Evolutionary conservation across 2,113 vertebrate species (phyloP), one percentile per base, ranked within the genome.

Genomic region (Myodes glareolus): DNA sequence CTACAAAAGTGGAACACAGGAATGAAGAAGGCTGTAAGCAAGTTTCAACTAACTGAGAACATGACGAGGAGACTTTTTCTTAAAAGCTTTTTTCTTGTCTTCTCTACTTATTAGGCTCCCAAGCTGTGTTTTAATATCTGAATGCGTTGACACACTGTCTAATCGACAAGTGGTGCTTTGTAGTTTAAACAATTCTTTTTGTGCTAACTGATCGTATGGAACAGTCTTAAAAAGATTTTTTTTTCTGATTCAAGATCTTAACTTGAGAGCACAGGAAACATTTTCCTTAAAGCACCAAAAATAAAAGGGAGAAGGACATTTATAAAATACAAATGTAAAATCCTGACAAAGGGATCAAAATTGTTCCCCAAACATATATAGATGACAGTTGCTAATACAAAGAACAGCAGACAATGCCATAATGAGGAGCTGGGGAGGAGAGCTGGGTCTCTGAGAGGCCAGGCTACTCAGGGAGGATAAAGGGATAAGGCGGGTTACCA

Each of bases 121-220:
- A 4, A 84, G 16, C 55, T 85, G 16, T 10, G 17, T 87, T 91
- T 91, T 81, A 91, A 52, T 78, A 85, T 91, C 50, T 78, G 61
- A 96, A 19, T 65, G 45, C 27, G 42, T 5, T 94, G 87, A 77
- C n/a, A 80, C 36, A 50, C 95, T 80, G n/a, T 72, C 9, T 73
- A 58, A 13, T 73, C 13, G 3, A 16, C 50, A 93, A 94, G 36
- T 36, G 4, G 82, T 55, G 33, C 4, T 42, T 9, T 52, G 1
- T 75, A 91, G 78, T 29, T 68, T 67, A 73, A 73, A n/a, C 10
- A 88, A 73, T 84, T 94, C 23, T 5, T 45, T 95, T 91, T 84
- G 27, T 45, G 5, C 5, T 87, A 85, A 50, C 11, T 6, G 72
- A 73, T 61, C 65, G 21, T 11, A 93, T 21, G 55, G 29, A 47